A percentile compares a stretch with the other conserved stretches of the same genome.
phyloP scores from a whole-genome alignment of 2,113 vertebrate genomes.

The Dolichallabes microphthalmus region DNA sequence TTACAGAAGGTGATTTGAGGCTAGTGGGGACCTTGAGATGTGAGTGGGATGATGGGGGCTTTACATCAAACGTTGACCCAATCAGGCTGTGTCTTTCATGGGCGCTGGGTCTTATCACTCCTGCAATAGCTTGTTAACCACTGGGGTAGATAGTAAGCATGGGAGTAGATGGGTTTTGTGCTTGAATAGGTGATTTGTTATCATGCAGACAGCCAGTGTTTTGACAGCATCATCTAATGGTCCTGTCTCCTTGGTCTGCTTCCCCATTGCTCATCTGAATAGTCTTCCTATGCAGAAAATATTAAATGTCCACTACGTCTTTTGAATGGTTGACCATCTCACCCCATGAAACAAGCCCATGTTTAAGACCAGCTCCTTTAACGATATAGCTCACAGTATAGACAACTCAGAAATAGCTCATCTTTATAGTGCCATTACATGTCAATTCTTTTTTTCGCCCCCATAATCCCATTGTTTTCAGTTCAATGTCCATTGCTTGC shows the following conservation, averaged over 20 bases:
- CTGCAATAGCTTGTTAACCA: constrained; percentile 44
- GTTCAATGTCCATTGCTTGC: constrained; percentile 21
- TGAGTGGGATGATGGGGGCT: constrained; percentile 44
- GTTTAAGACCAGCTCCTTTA: background rate
- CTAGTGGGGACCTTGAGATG: constrained; percentile 41
- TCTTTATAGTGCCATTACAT: background rate
- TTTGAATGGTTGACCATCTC: constrained; percentile 23
- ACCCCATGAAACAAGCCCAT: background rate
- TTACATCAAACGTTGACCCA: constrained; percentile 42
- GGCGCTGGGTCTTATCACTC: constrained; percentile 42
- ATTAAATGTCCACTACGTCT: background rate
- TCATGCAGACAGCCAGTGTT: constrained; percentile 32
- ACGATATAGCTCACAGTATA: background rate
- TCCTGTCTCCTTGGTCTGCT: constrained; percentile 32
- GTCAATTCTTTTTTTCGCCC: background rate
- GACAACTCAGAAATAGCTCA: constrained; percentile 22
- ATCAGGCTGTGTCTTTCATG: constrained; percentile 46
- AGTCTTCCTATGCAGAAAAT: constrained; percentile 15
- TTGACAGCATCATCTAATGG: constrained; percentile 47
- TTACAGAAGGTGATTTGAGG: constrained; percentile 37
- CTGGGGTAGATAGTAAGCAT: constrained; percentile 41
- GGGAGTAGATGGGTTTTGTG: constrained; percentile 36
- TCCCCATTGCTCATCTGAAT: constrained; percentile 24
- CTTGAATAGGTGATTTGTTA: constrained; percentile 47
- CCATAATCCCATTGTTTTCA: constrained; percentile 24